Percentiles rank a stretch among this genome's conserved stretches.
Evolutionary conservation across 2,888 invertebrate species (phyloP).

Genomic region (Agrotis ipsilon): DNA sequence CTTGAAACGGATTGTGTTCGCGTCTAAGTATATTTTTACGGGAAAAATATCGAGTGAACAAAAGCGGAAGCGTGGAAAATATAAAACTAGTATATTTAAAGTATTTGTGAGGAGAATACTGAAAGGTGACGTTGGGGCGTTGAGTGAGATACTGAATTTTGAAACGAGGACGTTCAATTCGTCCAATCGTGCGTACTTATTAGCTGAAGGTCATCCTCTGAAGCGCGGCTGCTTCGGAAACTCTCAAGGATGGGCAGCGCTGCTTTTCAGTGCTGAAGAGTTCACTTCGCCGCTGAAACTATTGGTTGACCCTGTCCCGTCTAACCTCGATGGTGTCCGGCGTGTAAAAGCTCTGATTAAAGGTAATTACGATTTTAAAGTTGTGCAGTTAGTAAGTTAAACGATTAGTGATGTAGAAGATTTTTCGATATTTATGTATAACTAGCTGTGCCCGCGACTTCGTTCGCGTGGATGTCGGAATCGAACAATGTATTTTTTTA

Average conservation of each 20-base stretch:
- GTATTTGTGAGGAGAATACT: slow-evolving; percentile 87
- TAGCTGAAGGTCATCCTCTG: slow-evolving; percentile 80
- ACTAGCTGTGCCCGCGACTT: too few relatives aligned
- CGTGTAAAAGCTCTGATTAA: slow-evolving; percentile 85
- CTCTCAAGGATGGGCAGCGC: slow-evolving; percentile 80
- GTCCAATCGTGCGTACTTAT: slow-evolving; percentile 83
- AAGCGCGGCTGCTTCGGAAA: slow-evolving; percentile 72
- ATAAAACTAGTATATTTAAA: slow-evolving; percentile 83
- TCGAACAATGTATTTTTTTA: too few relatives aligned
- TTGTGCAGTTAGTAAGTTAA: not conserved
- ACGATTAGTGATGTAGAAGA: not conserved
- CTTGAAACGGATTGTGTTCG: slow-evolving; percentile 81
- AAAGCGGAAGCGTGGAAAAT: slow-evolving; percentile 78
- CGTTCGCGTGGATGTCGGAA: too few relatives aligned
- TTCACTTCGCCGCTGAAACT: slow-evolving; percentile 81
- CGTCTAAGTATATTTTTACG: slow-evolving; percentile 88
- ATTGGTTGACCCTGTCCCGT: slow-evolving; percentile 85
- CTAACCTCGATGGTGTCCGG: slow-evolving; percentile 84
- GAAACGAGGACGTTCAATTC: slow-evolving; percentile 85
- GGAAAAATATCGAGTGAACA: slow-evolving; percentile 87
- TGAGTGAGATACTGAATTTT: slow-evolving; percentile 87
- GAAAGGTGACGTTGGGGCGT: slow-evolving; percentile 85
- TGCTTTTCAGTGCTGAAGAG: slow-evolving; percentile 80
- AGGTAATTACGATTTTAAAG: slow-evolving; percentile 77
- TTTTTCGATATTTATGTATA: too few relatives aligned